Conservation (phyloP, 2,888 invertebrate genomes). For the Limnephilus auricula region DNA sequence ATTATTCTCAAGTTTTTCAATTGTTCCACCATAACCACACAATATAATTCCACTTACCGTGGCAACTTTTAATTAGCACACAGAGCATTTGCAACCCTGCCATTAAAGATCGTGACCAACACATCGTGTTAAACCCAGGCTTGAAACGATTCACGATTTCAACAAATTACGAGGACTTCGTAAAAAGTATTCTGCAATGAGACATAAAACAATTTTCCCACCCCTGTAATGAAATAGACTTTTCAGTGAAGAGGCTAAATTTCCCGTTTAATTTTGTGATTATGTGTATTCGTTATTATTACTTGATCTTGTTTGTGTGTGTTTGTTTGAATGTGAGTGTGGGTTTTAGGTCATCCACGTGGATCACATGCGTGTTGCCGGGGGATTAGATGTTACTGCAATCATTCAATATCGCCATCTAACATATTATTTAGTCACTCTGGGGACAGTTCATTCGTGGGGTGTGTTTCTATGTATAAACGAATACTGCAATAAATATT, state of each 20-base stretch:
- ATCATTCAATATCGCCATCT: constrained; percentile 44
- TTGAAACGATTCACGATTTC: background rate
- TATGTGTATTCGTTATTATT: background rate
- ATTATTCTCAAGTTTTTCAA: background rate
- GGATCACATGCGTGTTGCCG: constrained; percentile 46
- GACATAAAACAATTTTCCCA: background rate
- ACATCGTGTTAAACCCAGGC: constrained; percentile 37
- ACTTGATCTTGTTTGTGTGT: constrained; percentile 30
- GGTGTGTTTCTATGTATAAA: background rate
- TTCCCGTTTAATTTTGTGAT: constrained; percentile 3
- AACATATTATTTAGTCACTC: constrained; percentile 26
- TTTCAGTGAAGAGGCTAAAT: background rate
- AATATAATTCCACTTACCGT: background rate
- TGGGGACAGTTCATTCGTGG: background rate
- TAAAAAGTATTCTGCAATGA: background rate
- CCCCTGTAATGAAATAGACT: background rate
- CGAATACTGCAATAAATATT: background rate
- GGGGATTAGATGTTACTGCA: constrained; percentile 17
- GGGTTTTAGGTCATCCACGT: constrained; percentile 56
- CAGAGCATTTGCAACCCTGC: constrained; percentile 38
- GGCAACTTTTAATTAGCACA: background rate
- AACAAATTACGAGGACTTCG: background rate
- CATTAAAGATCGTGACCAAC: constrained; percentile 45
- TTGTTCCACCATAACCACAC: background rate
- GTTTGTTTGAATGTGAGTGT: background rate